These are phyloP conservation scores for Cryptophagus acutangulus DNA, from an alignment of 2,888 invertebrate genomes.

Conservation along the genomic window DNA sequence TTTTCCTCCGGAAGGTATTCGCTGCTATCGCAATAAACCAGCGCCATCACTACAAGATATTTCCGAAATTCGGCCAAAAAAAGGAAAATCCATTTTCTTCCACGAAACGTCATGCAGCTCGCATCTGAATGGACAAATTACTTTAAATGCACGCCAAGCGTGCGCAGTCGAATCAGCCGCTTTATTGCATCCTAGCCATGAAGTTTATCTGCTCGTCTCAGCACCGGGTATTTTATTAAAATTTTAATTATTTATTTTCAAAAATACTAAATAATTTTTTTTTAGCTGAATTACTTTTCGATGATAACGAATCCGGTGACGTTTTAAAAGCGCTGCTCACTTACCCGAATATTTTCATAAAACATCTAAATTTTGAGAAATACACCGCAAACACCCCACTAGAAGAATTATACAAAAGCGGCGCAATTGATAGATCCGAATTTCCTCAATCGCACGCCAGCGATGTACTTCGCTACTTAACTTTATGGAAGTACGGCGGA, in stretches of 20 bases:
- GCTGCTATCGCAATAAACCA: constrained; percentile 34
- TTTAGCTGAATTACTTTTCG: too few relatives aligned
- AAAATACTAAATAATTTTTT: too few relatives aligned
- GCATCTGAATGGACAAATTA: constrained; percentile 43
- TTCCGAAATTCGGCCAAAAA: constrained; percentile 31
- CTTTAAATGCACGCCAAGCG: constrained; percentile 56
- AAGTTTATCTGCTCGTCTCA: constrained; percentile 54
- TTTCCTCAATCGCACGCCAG: constrained; percentile 60
- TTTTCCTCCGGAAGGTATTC: too few relatives aligned
- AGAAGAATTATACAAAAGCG: constrained; percentile 51
- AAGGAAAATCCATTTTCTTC: constrained; percentile 58
- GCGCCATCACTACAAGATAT: constrained; percentile 39
- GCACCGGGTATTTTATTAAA: constrained; percentile 46
- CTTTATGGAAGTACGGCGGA: constrained; percentile 72
- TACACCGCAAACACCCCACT: constrained; percentile 56
- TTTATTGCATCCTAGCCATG: constrained; percentile 53
- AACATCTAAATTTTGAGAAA: constrained; percentile 50
- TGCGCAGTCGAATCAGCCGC: constrained; percentile 68
- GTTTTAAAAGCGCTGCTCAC: constrained; percentile 43
- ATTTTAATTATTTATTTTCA: too few relatives aligned
- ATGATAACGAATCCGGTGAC: constrained; percentile 34
- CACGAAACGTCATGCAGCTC: constrained; percentile 61
- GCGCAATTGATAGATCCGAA: constrained; percentile 50
- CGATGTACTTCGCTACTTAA: constrained; percentile 60
- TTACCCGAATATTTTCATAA: constrained; percentile 52